Evolutionary conservation across 1,140 invertebrate species (phyloP), one percentile per base, ranked within the genome.

Genomic region (Drosophila sproati): DNA sequence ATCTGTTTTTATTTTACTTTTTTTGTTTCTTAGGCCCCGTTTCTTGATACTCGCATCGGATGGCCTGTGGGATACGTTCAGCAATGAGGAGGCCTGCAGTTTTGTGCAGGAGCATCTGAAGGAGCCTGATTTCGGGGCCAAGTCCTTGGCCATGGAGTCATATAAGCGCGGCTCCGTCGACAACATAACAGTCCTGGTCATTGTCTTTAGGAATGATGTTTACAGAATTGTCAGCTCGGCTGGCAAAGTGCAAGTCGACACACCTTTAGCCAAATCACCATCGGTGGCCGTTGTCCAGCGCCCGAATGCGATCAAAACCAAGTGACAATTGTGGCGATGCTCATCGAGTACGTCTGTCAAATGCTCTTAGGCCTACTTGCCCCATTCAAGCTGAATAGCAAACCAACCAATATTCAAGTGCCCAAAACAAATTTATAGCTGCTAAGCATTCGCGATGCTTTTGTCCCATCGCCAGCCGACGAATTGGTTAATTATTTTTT

Each of bases 51-150:
- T 99, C 29, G 98, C 98, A 7, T 97, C 98, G 2, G 98, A 99
- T 94, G 98, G 98, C 7, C 94, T 99, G 5, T 99, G 98, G 98
- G 98, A 99, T 93, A 98, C 97, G 34, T 98, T 98, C 89, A 95
- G 95, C 12, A 99, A 99, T 93, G 98, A 99, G 93, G 98, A 99
- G 93, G 98, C 98, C 51, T 95, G 98, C 8, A 95, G 96, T 76
- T 98, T 96, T 93, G 95, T 98, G 35, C 96, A 96, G 91, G 95
- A 97, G 78, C 94, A 96, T 73, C 94, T 98, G 20, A 94, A 97
- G 80, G 97, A 98, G 93, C 95, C 96, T 28, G 95, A 96, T 92
- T 97, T 95, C 93, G 98, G 98, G 61, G 98, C 98, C 41, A 98
- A 98, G 93, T 97, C 96, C 90, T 94, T 99, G 68, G 96, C 97